phyloP scores from a whole-genome alignment of 2,113 vertebrate species.

The Nannobrachium achirus region DNA sequence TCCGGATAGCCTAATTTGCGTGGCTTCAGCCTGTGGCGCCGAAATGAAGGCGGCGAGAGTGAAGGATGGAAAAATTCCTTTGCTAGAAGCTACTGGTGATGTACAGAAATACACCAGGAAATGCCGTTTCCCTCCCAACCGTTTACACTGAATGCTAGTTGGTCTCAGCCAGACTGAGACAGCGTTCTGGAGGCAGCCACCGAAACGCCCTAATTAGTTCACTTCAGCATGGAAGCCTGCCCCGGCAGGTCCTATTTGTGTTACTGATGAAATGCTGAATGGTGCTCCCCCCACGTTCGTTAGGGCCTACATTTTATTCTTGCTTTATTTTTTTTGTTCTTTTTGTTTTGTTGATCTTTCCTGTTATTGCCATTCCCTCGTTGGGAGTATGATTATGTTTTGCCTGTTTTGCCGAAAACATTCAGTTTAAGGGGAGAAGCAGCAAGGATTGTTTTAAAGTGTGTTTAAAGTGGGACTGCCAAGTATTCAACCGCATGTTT shows the following conservation, averaged over 20 bases:
- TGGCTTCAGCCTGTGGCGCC: not conserved
- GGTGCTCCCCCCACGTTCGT: conserved; percentile 16
- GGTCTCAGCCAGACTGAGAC: conserved; percentile 51
- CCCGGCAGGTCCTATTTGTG: conserved; percentile 70
- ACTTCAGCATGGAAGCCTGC: conserved; percentile 63
- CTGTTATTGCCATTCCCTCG: conserved; percentile 69
- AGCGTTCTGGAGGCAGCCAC: conserved; percentile 50
- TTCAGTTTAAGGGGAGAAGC: conserved; percentile 48
- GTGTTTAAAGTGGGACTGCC: conserved; percentile 52
- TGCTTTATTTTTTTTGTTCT: not conserved
- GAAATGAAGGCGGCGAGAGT: not conserved
- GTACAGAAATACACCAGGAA: conserved; percentile 17
- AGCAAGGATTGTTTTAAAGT: conserved; percentile 50
- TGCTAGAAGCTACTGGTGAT: not conserved
- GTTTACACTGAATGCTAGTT: conserved; percentile 31
- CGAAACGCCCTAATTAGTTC: conserved; percentile 66
- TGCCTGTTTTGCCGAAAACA: conserved; percentile 43
- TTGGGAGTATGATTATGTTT: conserved; percentile 67
- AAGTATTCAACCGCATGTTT: conserved; percentile 31
- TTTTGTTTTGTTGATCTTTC: conserved; percentile 29
- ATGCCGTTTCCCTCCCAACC: conserved; percentile 3
- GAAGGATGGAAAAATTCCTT: too few relatives aligned
- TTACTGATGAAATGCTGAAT: conserved; percentile 72
- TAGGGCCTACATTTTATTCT: not conserved
- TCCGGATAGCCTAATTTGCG: conserved; percentile 11